Percentiles rank a stretch among this genome's conserved stretches.
These are phyloP conservation scores for Piprites chloris DNA, from an alignment of 2,113 vertebrate genomes.

Conservation along the genomic window DNA sequence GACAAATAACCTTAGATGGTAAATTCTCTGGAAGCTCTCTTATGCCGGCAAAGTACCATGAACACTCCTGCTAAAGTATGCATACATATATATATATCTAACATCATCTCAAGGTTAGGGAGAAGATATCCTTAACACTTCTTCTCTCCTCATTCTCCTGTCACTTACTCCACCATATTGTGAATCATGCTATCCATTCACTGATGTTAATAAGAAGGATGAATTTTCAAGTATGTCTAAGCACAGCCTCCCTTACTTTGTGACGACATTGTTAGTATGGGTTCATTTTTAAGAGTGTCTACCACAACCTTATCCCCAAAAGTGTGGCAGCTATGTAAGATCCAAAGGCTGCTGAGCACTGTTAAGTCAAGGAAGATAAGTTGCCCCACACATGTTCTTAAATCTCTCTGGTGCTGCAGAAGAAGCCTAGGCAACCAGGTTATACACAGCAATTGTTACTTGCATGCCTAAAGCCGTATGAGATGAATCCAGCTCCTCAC, in stretches of 20 bases:
- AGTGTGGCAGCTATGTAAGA: neutral
- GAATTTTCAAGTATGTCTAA: neutral
- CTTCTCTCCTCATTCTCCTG: neutral
- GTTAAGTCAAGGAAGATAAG: neutral
- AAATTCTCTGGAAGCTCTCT: neutral
- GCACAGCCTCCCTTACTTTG: neutral
- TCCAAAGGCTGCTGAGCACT: neutral
- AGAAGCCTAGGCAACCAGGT: neutral
- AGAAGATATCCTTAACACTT: neutral
- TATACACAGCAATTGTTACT: neutral
- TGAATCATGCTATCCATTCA: neutral
- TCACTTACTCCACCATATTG: neutral
- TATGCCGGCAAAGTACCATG: neutral
- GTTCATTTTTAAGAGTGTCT: neutral
- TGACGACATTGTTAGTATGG: neutral
- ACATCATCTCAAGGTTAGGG: neutral
- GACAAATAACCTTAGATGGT: slow-evolving; percentile 33
- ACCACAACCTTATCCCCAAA: neutral
- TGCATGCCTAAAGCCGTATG: neutral
- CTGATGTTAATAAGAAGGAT: neutral
- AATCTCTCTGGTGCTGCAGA: neutral
- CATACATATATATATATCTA: neutral
- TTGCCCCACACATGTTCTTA: neutral
- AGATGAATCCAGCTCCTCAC: neutral
- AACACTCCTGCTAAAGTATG: neutral